Evolutionary conservation across 2,888 invertebrate genomes (phyloP), one percentile per base, ranked within the genome.

Genomic region (Drosophila rellima): DNA sequence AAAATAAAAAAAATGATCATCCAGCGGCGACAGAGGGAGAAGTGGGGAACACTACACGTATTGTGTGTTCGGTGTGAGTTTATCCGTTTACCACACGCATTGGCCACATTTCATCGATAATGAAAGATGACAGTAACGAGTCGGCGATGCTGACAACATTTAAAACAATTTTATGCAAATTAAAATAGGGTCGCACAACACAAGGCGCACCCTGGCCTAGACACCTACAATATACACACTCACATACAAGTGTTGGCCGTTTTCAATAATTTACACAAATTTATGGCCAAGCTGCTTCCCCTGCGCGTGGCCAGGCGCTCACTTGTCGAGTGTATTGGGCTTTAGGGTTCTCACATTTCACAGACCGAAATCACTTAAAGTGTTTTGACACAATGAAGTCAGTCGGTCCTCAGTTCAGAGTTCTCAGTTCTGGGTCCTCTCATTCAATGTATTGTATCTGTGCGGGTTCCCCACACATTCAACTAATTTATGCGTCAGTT

Each of bases 71-170:
- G n/a, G 54, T 42, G 67, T 29, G 65, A 56, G 62, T 23, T 45
- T 56, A 56, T 56, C 44, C 44, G 40, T 35, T 64, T 87, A 55
- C 89, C 89, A 89, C 89, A 85, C 85, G 70, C 85, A 87, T 81
- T 73, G 82, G 76, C 74, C 72, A 89, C 86, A 86, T 75, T 78
- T 86, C 80, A 88, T 87, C 90, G 90, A 89, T 91, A 91, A 91
- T 91, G 84, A 90, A 88, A 90, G 86, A 88, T 90, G 90, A 91
- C 89, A 91, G 91, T 91, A 88, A 91, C 91, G 86, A 88, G 80
- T 82, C 72, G 80, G 68, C 70, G 81, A 64, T 74, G 81, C 75
- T 84, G 82, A 85, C 85, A 89, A 88, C 89, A 86, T 86, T 85
- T 89, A 89, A 83, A 86, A 87, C 85, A 85, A 85, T 85, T 89